Conservation (phyloP, 2,888 invertebrate genomes). For the Microctonus aethiopoides region DNA sequence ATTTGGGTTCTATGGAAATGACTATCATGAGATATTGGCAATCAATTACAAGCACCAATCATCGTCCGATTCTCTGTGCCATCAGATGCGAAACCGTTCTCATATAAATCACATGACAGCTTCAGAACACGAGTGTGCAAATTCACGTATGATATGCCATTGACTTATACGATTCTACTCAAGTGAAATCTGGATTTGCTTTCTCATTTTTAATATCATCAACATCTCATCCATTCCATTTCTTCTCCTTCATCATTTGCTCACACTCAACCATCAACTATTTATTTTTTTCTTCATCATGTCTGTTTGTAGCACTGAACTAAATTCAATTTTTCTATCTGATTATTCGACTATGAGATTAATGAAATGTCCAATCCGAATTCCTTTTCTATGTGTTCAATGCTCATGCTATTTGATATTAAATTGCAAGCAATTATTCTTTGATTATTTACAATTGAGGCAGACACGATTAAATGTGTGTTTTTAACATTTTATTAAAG, state of each 20-base stretch:
- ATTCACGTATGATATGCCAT: constrained; percentile 25
- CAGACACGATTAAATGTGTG: too few species aligned
- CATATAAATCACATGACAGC: constrained; percentile 61
- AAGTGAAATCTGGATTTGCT: constrained; percentile 27
- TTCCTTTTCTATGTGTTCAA: constrained; percentile 39
- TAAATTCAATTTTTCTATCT: too few species aligned
- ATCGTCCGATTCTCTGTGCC: constrained; percentile 58
- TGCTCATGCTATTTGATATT: not conserved
- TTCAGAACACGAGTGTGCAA: constrained; percentile 37
- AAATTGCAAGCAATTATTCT: not conserved
- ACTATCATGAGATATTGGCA: constrained; percentile 44
- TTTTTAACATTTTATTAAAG: too few species aligned
- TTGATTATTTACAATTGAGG: not conserved
- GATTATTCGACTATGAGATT: constrained; percentile 40
- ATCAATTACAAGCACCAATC: constrained; percentile 62
- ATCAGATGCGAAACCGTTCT: constrained; percentile 59
- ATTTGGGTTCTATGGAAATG: constrained; percentile 4
- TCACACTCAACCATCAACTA: not conserved
- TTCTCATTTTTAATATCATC: constrained; percentile 31
- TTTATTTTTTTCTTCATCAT: too few species aligned
- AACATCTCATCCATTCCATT: constrained; percentile 28
- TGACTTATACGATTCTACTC: constrained; percentile 39
- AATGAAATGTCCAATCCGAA: constrained; percentile 59
- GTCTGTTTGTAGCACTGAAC: too few species aligned
- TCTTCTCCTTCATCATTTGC: not conserved